Evolutionary conservation across 2,797 vertebrate genomes (phyloP).

Genomic region (Nannoperca australis): DNA sequence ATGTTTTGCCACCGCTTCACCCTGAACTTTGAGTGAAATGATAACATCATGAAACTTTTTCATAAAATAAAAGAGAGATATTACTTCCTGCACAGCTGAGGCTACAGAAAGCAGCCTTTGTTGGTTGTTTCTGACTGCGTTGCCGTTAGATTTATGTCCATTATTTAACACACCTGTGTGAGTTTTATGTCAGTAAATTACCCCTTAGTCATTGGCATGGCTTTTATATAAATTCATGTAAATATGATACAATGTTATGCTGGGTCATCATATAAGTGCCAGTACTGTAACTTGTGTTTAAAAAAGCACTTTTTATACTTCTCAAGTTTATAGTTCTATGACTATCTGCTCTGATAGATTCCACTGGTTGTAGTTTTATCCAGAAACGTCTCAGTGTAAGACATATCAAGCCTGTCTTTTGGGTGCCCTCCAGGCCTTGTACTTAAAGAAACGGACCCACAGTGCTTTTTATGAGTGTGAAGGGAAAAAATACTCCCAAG

Average conservation of each 20-base stretch:
- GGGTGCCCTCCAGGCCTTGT: constrained; percentile 71
- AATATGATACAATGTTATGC: constrained; percentile 15
- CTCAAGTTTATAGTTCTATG: constrained; percentile 44
- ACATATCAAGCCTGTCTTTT: constrained; percentile 70
- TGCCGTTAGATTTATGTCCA: background rate
- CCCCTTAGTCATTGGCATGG: constrained; percentile 18
- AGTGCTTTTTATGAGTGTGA: constrained; percentile 73
- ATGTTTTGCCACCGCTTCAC: constrained; percentile 71
- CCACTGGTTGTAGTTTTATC: constrained; percentile 56
- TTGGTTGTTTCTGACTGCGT: constrained; percentile 34
- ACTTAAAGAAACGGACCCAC: constrained; percentile 72
- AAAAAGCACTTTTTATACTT: constrained; percentile 46
- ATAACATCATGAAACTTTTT: constrained; percentile 71
- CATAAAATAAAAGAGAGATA: constrained; percentile 53
- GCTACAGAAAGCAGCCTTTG: constrained; percentile 9
- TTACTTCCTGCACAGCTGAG: constrained; percentile 34
- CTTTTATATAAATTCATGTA: constrained; percentile 26
- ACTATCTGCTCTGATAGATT: constrained; percentile 41
- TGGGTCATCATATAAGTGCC: background rate
- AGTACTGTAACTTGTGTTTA: constrained; percentile 30
- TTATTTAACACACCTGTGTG: constrained; percentile 38
- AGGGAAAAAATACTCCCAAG: constrained; percentile 62
- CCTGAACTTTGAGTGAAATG: constrained; percentile 74
- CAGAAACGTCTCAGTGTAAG: constrained; percentile 58
- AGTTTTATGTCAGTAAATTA: constrained; percentile 24